Evolutionary conservation across 2,888 invertebrate genomes (phyloP).

Genomic region (Rhorus exstirpatorius): DNA sequence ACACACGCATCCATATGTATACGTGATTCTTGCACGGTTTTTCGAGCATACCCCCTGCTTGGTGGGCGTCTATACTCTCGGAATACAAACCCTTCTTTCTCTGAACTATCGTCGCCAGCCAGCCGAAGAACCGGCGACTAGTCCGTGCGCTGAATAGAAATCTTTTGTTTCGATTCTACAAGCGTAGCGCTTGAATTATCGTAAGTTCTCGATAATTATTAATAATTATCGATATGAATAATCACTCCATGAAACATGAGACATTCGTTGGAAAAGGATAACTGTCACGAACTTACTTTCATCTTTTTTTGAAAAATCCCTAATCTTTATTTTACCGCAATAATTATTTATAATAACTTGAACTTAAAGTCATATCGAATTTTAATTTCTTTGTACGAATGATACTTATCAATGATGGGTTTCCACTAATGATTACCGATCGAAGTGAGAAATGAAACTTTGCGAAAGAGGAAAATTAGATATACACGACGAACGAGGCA

Average conservation of each 20-base stretch:
- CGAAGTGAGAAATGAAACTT: constrained; percentile 26
- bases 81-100: constrained; percentile 37
- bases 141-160: constrained; percentile 67
- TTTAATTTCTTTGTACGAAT: not conserved
- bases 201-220: constrained; percentile 38
- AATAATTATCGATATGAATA: too few species aligned
- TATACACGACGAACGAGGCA: constrained; percentile 26
- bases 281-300: too few species aligned
- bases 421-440: constrained; percentile 27
- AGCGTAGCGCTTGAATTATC: constrained; percentile 29
- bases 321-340: too few species aligned
- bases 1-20: not conserved
- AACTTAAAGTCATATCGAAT: too few species aligned
- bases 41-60: constrained; percentile 26
- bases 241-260: too few species aligned
- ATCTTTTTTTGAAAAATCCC: too few species aligned
- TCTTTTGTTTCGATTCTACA: constrained; percentile 79
- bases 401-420: not conserved
- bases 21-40: constrained; percentile 55
- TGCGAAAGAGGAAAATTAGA: constrained; percentile 32
- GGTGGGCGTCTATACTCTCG: constrained; percentile 31
- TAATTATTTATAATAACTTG: too few species aligned
- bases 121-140: constrained; percentile 76
- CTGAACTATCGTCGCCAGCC: constrained; percentile 73
- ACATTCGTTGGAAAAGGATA: too few species aligned